A percentile compares a stretch with the other conserved stretches of the same genome.
Evolutionary conservation across 2,113 vertebrate species (phyloP).

Genomic region (Upupa epops): DNA sequence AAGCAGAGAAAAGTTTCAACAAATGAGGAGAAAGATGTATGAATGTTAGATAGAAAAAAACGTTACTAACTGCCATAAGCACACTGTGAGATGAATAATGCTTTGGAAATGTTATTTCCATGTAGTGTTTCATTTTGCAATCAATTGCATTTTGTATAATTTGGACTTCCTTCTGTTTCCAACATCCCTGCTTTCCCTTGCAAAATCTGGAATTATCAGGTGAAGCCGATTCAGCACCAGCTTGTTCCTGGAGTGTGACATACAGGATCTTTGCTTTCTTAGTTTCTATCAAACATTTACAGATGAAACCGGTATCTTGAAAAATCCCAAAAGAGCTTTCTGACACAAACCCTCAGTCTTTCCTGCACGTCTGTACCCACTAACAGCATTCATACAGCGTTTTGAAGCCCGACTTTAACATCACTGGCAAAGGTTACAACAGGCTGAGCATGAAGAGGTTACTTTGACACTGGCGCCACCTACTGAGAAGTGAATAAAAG

Average conservation of each 20-base stretch:
- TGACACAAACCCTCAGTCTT: not conserved
- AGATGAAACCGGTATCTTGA: not conserved
- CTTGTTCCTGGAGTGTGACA: not conserved
- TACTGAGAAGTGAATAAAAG: slow-evolving; percentile 47
- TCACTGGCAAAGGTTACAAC: not conserved
- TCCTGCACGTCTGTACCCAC: not conserved
- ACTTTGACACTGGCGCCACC: slow-evolving; percentile 67
- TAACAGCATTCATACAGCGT: not conserved
- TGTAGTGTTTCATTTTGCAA: not conserved
- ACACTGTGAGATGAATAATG: not conserved
- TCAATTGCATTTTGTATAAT: not conserved
- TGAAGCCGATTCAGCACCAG: not conserved
- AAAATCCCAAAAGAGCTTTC: not conserved
- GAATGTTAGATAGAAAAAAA: not conserved
- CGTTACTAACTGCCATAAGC: not conserved
- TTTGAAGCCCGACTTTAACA: not conserved
- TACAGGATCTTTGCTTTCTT: not conserved
- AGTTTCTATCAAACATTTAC: not conserved
- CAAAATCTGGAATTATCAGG: not conserved
- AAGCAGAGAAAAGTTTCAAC: not conserved
- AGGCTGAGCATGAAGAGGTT: not conserved
- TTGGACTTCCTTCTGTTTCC: not conserved
- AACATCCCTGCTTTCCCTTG: not conserved
- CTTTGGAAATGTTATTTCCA: not conserved
- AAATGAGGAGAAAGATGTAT: not conserved